These are phyloP conservation scores for Propithecus perrieri DNA, from an alignment of 2,797 vertebrate species.

Conservation along the genomic window DNA sequence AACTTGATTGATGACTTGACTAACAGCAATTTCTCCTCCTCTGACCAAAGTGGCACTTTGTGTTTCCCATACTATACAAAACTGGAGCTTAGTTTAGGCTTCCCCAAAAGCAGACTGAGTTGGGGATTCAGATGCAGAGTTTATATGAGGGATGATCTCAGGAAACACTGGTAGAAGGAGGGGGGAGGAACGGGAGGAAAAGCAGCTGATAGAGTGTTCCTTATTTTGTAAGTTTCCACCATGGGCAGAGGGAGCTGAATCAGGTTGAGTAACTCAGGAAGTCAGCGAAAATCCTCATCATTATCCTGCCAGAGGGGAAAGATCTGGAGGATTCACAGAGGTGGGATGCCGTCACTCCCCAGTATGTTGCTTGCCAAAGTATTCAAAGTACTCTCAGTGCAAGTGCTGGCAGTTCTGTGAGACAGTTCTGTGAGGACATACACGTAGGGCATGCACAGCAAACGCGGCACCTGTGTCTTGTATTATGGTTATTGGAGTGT, in stretches of 20 bases:
- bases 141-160: background rate
- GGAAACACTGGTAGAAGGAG: background rate
- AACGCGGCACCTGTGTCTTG: background rate
- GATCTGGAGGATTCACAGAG: background rate
- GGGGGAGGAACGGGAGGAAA: background rate
- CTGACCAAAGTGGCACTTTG: background rate
- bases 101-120: background rate
- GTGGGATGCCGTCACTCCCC: background rate
- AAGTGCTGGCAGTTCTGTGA: background rate
- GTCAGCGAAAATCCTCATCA: background rate
- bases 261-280: background rate
- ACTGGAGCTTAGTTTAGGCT: background rate
- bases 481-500: background rate
- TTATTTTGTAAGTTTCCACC: background rate
- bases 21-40: background rate
- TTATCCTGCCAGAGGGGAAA: background rate
- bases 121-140: background rate
- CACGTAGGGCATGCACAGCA: accelerated
- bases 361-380: background rate
- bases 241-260: background rate
- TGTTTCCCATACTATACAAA: background rate
- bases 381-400: background rate
- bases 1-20: background rate
- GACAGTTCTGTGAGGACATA: background rate
- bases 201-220: background rate